These are phyloP conservation scores for Megalops atlanticus DNA, from an alignment of 2,113 vertebrate species.

Conservation along the genomic window DNA sequence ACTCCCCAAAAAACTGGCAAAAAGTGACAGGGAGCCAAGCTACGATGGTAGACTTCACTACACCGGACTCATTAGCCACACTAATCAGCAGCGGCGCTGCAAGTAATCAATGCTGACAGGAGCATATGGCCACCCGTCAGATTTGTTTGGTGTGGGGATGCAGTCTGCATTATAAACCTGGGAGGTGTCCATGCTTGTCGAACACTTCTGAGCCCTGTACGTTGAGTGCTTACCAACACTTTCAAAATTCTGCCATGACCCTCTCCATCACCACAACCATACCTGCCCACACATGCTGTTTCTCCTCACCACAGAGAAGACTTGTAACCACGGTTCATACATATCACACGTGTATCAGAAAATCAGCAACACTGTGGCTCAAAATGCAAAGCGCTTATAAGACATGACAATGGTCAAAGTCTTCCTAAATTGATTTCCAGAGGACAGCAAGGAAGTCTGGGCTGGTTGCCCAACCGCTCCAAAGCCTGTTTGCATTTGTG, in stretches of 20 bases:
- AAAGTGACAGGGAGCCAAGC: constrained; percentile 35
- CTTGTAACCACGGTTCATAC: too few relatives aligned
- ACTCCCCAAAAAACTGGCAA: not conserved
- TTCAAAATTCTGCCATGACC: not conserved
- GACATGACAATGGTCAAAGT: too few relatives aligned
- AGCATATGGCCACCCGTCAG: constrained; percentile 51
- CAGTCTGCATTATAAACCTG: constrained; percentile 44
- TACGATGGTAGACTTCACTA: constrained; percentile 40
- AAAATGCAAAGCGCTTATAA: too few relatives aligned
- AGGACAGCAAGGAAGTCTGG: too few relatives aligned
- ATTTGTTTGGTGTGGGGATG: constrained; percentile 44
- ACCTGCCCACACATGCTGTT: too few relatives aligned
- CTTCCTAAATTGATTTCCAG: too few relatives aligned
- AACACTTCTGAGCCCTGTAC: not conserved
- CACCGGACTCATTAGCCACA: constrained; percentile 53
- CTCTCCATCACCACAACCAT: too few relatives aligned
- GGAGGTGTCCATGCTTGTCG: constrained; percentile 13
- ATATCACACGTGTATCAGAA: too few relatives aligned
- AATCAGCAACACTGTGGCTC: too few relatives aligned
- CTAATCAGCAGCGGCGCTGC: constrained; percentile 45
- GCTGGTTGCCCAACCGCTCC: too few relatives aligned
- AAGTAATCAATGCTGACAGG: constrained; percentile 59
- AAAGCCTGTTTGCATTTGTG: too few relatives aligned
- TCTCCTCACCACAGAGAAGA: too few relatives aligned
- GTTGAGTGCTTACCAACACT: not conserved